Conservation (phyloP, 53 echinoderm and acorn worm species). For the Hippasteria phrygiana region DNA sequence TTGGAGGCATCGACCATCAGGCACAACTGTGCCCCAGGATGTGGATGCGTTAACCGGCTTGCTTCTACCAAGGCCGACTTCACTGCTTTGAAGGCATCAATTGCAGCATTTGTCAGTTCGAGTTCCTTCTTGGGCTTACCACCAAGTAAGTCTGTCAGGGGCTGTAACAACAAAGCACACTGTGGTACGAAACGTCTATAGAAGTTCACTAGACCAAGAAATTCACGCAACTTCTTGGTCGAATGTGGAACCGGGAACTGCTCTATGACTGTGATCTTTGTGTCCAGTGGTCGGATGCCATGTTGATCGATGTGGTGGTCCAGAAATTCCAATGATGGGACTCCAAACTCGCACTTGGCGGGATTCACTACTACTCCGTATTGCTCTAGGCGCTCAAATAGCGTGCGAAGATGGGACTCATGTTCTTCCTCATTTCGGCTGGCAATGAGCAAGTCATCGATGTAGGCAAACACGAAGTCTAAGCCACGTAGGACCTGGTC, state of each 20-base stretch:
- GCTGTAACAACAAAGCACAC: not conserved
- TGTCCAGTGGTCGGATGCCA: slow-evolving; percentile 29
- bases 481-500: too few relatives aligned
- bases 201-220: slow-evolving; percentile 67
- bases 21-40: slow-evolving; percentile 21
- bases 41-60: slow-evolving; percentile 9
- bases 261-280: slow-evolving; percentile 28
- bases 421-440: too few relatives aligned
- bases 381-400: too few relatives aligned
- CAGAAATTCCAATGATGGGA: not conserved
- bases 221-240: slow-evolving; percentile 42
- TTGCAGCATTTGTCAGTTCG: not conserved
- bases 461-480: too few relatives aligned
- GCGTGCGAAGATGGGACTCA: too few relatives aligned
- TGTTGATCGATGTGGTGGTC: slow-evolving; percentile 34
- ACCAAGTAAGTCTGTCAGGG: too few relatives aligned
- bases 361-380: too few relatives aligned
- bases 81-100: not conserved
- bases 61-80: slow-evolving; percentile 22
- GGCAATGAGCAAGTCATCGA: too few relatives aligned
- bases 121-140: not conserved
- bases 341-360: too few relatives aligned
- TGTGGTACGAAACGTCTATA: slow-evolving; percentile 59
- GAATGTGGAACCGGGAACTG: slow-evolving; percentile 49
- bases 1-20: slow-evolving; percentile 57